A percentile compares a stretch with the other conserved stretches of the same genome.
phyloP scores from a whole-genome alignment of 2,113 vertebrate genomes.

The Planiliza haematocheilus region DNA sequence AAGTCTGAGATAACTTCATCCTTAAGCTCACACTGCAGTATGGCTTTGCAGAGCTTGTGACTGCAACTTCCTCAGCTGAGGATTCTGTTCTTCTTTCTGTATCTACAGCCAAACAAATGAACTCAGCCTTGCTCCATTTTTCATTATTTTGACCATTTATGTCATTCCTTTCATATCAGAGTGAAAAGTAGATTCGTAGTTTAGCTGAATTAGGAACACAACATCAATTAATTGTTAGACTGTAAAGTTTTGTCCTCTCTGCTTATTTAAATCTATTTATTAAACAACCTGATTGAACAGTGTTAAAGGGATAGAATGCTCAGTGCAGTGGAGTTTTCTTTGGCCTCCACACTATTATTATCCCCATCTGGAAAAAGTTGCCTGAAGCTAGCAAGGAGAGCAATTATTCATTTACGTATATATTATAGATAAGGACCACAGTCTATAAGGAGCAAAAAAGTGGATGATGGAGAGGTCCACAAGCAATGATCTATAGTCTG shows the following conservation, averaged over 20 bases:
- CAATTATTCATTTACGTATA: constrained; percentile 42
- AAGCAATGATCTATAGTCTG: no score
- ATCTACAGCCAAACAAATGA: not conserved
- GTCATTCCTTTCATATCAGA: no score
- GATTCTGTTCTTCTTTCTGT: not conserved
- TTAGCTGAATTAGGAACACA: no score
- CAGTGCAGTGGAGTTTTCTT: not conserved
- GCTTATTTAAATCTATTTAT: no score
- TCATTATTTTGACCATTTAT: no score
- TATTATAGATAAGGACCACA: constrained; percentile 48
- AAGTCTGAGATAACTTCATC: constrained; percentile 50
- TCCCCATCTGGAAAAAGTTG: not conserved
- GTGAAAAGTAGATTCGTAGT: no score
- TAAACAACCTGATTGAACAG: no score
- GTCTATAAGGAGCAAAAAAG: constrained; percentile 15
- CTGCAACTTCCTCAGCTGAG: not conserved
- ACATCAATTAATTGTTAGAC: no score
- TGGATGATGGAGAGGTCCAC: no score
- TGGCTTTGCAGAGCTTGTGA: constrained; percentile 37
- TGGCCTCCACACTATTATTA: constrained; percentile 1
- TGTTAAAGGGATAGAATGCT: no score
- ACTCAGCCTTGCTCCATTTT: not conserved
- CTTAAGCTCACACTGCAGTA: constrained; percentile 21
- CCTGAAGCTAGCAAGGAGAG: not conserved
- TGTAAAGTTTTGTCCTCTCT: no score